Percentiles rank a stretch among this genome's conserved stretches.
Evolutionary conservation across 2,113 vertebrate species (phyloP).

Genomic region (Grus americana): DNA sequence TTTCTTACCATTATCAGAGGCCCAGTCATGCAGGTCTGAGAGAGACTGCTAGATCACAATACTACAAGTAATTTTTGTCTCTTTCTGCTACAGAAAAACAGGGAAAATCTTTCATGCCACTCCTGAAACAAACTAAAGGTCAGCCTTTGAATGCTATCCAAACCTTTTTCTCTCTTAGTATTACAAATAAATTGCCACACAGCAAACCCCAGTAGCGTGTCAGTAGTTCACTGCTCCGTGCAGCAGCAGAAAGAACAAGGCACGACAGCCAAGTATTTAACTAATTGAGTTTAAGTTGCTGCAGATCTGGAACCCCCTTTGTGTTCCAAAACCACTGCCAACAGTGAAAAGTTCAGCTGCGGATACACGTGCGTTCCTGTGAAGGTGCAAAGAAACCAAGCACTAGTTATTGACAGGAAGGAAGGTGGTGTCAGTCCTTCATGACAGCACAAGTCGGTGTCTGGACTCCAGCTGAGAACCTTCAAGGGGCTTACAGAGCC

Average conservation of each 20-base stretch:
- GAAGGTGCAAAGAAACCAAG: background rate
- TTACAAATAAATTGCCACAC: conserved; percentile 13
- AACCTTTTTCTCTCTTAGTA: background rate
- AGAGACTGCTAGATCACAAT: background rate
- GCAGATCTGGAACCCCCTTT: background rate
- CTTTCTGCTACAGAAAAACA: background rate
- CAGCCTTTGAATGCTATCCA: conserved; percentile 55
- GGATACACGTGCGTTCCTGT: background rate
- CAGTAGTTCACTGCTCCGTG: background rate
- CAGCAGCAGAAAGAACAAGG: conserved; percentile 4
- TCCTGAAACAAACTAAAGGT: conserved; percentile 50
- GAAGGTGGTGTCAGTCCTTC: background rate
- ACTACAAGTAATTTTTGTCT: background rate
- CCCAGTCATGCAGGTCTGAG: background rate
- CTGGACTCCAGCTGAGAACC: background rate
- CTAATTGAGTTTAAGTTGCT: background rate
- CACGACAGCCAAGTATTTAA: conserved; percentile 17
- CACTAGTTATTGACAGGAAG: background rate
- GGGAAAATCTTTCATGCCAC: background rate
- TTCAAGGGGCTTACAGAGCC: background rate
- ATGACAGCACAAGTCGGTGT: background rate
- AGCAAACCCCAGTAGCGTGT: conserved; percentile 11
- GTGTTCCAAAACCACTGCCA: conserved; percentile 13
- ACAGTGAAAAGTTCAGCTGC: background rate
- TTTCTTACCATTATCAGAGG: background rate